Evolutionary conservation across 2,888 invertebrate species (phyloP).

Genomic region (Andrena trimmerana): DNA sequence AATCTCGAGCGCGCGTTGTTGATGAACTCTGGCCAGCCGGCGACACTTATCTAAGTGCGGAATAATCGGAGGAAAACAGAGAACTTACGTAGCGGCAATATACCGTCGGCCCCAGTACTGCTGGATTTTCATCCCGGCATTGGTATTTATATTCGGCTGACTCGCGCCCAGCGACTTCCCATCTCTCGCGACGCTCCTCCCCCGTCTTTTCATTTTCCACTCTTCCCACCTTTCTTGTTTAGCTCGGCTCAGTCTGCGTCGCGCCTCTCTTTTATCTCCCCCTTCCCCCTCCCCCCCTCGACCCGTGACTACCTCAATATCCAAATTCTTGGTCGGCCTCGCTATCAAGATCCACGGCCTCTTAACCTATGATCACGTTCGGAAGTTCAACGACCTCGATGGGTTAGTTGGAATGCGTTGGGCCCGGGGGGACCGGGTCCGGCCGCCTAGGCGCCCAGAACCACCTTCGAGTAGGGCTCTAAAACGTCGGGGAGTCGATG

Average conservation of each 20-base stretch:
- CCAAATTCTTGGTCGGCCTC: constrained; percentile 57
- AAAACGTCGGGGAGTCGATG: too few relatives aligned
- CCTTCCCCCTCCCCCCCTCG: not conserved
- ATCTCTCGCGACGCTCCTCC: constrained; percentile 41
- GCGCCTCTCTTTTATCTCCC: constrained; percentile 16
- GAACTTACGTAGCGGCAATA: constrained; percentile 12
- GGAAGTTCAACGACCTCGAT: constrained; percentile 54
- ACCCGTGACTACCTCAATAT: constrained; percentile 59
- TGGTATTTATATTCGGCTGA: constrained; percentile 73
- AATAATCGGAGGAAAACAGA: not conserved
- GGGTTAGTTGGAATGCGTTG: constrained; percentile 12
- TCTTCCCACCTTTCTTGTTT: constrained; percentile 11
- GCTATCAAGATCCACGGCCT: constrained; percentile 14
- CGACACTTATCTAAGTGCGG: too few relatives aligned
- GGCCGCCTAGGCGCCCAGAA: not conserved
- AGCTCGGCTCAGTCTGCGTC: not conserved
- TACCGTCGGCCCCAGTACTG: constrained; percentile 73
- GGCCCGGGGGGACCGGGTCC: not conserved
- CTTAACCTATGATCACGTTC: constrained; percentile 26
- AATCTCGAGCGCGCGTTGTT: too few relatives aligned
- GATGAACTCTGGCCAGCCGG: too few relatives aligned
- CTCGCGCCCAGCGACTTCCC: constrained; percentile 55
- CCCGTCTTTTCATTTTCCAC: not conserved
- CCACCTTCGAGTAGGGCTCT: too few relatives aligned
- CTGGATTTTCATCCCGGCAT: constrained; percentile 67